Percentiles rank a stretch among this genome's conserved stretches.
These are phyloP conservation scores for Cichlasoma orientale DNA, from an alignment of 2,797 vertebrate genomes.

Conservation along the genomic window DNA sequence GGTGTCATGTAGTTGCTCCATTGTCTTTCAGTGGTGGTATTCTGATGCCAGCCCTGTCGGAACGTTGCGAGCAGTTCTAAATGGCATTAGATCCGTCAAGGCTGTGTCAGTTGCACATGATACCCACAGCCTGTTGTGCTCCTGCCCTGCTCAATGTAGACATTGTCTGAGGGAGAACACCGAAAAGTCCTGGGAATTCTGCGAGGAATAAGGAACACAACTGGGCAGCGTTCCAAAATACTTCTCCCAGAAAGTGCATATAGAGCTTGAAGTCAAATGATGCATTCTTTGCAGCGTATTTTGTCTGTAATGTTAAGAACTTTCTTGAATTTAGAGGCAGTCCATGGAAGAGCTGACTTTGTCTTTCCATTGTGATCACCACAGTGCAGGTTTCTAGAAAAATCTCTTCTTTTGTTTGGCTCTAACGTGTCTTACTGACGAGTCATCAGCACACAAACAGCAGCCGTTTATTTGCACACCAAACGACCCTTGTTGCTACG, in stretches of 20 bases:
- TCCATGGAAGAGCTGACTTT: constrained; percentile 51
- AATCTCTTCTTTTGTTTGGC: constrained; percentile 55
- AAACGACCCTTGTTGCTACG: constrained; percentile 46
- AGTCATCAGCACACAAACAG: constrained; percentile 36
- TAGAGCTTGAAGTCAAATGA: constrained; percentile 54
- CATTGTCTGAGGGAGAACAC: constrained; percentile 60
- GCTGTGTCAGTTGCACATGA: constrained; percentile 66
- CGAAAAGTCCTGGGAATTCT: constrained; percentile 58
- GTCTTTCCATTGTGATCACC: constrained; percentile 44
- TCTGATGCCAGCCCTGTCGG: constrained; percentile 32
- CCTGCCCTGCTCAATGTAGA: constrained; percentile 60
- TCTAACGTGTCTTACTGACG: constrained; percentile 55
- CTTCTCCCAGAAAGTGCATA: constrained; percentile 35
- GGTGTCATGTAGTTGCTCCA: constrained; percentile 52
- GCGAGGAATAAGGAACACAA: constrained; percentile 49
- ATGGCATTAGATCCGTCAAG: constrained; percentile 48
- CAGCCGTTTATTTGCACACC: constrained; percentile 36
- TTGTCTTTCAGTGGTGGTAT: constrained; percentile 47
- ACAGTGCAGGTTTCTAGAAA: constrained; percentile 52
- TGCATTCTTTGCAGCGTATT: constrained; percentile 43
- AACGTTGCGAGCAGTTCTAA: constrained; percentile 33
- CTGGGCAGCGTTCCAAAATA: constrained; percentile 38
- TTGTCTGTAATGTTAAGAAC: constrained; percentile 36
- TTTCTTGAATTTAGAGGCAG: constrained; percentile 57
- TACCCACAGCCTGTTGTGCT: constrained; percentile 48